phyloP scores from a whole-genome alignment of 2,113 vertebrate species.

The Oreochromis niloticus region DNA sequence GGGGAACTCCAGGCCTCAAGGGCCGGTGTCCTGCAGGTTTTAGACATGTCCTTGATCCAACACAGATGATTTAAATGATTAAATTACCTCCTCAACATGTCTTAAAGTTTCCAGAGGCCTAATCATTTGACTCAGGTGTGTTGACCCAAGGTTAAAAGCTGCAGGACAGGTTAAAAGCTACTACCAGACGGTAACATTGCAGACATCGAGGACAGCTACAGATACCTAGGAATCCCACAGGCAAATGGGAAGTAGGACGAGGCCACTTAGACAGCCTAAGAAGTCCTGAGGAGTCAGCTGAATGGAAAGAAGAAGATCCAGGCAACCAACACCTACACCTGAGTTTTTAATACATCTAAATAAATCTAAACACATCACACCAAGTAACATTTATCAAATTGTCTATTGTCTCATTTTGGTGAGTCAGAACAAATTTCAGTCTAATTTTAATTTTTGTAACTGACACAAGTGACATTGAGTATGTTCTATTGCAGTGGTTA shows the following conservation, averaged over 20 bases:
- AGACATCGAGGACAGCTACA: background rate
- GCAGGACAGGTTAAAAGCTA: background rate
- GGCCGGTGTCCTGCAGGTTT: background rate
- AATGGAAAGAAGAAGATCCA: background rate
- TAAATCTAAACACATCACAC: background rate
- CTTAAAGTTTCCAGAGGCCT: accelerated
- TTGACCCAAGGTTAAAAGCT: background rate
- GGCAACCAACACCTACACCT: background rate
- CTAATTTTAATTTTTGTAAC: background rate
- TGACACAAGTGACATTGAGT: background rate
- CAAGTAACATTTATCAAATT: background rate
- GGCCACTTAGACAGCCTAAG: background rate
- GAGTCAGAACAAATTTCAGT: background rate
- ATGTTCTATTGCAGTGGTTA: accelerated
- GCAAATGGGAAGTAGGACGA: background rate
- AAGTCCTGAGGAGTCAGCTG: background rate
- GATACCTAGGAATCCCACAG: background rate
- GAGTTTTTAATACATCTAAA: background rate
- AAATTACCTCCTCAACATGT: background rate
- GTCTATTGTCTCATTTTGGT: accelerated
- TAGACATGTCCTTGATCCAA: background rate
- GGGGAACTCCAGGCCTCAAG: too few relatives aligned
- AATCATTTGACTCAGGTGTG: background rate
- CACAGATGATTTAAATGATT: background rate
- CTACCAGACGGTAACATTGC: background rate